phyloP scores from a whole-genome alignment of 2,113 vertebrate genomes.

The human (Homo sapiens) region DNA sequence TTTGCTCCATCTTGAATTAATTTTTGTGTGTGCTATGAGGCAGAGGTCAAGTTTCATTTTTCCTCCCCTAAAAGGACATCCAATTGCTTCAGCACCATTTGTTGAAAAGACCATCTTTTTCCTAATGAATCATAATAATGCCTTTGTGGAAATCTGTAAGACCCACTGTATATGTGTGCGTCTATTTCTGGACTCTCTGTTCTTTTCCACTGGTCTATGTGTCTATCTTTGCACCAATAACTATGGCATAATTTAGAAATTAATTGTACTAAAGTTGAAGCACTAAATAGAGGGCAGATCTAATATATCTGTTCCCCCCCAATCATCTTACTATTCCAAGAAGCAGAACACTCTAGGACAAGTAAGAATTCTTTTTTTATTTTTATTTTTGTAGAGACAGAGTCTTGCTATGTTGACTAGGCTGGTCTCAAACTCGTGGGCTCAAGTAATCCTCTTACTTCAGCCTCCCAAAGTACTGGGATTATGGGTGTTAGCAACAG shows the following conservation, averaged over 20 bases:
- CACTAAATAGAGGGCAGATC: neutral
- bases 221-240: neutral
- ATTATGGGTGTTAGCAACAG: neutral
- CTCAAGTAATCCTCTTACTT: neutral
- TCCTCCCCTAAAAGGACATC: neutral
- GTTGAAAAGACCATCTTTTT: neutral
- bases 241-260: neutral
- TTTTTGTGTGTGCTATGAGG: neutral
- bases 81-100: neutral
- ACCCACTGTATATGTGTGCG: neutral
- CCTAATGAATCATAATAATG: neutral
- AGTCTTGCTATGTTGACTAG: neutral
- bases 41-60: neutral
- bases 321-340: neutral
- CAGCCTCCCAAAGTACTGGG: neutral
- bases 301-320: neutral
- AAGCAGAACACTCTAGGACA: neutral
- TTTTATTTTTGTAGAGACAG: neutral
- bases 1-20: constrained; percentile 6
- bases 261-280: neutral
- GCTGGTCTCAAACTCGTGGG: neutral
- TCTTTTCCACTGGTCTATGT: neutral
- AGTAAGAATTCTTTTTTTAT: neutral
- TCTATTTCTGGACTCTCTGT: neutral
- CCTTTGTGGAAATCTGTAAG: neutral